phyloP scores from a whole-genome alignment of 2,888 invertebrate species.

The Operophtera brumata region DNA sequence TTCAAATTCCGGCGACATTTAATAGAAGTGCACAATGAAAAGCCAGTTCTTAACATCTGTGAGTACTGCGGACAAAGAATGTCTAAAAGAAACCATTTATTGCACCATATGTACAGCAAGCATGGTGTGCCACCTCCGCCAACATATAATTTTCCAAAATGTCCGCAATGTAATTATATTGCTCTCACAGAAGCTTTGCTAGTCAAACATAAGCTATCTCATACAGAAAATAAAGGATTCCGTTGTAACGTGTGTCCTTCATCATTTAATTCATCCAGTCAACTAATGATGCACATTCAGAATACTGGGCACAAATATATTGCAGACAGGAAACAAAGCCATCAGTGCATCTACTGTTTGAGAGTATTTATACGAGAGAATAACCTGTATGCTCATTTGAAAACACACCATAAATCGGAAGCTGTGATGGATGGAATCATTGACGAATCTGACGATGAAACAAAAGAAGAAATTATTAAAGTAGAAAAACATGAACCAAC shows the following conservation, averaged over 20 bases:
- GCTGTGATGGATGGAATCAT: constrained; percentile 84
- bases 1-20: constrained; percentile 90
- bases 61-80: constrained; percentile 92
- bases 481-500: constrained; percentile 59
- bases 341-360: constrained; percentile 87
- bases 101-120: constrained; percentile 89
- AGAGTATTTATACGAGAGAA: constrained; percentile 85
- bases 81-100: constrained; percentile 85
- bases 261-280: constrained; percentile 66
- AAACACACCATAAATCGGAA: constrained; percentile 82
- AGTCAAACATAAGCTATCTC: constrained; percentile 85
- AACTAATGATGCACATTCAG: constrained; percentile 77
- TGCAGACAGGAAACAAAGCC: constrained; percentile 66
- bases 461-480: constrained; percentile 28
- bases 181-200: constrained; percentile 87
- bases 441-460: constrained; percentile 79
- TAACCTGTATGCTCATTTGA: constrained; percentile 86
- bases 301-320: constrained; percentile 78
- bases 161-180: constrained; percentile 87
- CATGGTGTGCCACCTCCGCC: constrained; percentile 88
- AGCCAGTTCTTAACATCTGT: constrained; percentile 88
- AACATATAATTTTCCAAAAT: constrained; percentile 88
- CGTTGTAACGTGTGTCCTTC: constrained; percentile 79
- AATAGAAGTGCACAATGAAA: constrained; percentile 89
- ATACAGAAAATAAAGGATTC: constrained; percentile 66